phyloP scores from a whole-genome alignment of 2,113 vertebrate species.

The Pelusios castaneus region DNA sequence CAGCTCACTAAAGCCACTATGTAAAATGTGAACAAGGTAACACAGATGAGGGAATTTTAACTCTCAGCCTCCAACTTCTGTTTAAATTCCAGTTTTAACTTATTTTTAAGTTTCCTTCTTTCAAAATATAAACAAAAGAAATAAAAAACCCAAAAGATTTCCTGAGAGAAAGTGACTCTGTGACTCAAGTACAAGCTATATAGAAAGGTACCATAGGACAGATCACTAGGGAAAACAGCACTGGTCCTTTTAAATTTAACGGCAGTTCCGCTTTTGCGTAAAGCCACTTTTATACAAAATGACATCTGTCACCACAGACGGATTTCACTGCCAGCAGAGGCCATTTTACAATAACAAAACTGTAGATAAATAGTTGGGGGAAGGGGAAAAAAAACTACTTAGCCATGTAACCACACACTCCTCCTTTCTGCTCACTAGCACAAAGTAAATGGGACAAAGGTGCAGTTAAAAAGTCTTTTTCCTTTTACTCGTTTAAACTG shows the following conservation, averaged over 20 bases:
- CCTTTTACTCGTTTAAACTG: neutral
- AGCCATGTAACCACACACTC: neutral
- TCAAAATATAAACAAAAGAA: neutral
- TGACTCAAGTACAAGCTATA: neutral
- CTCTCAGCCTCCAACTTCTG: neutral
- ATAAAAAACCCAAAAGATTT: neutral
- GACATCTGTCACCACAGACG: neutral
- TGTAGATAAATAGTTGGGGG: neutral
- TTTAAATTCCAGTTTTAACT: neutral
- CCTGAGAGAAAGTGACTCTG: neutral
- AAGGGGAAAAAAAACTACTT: neutral
- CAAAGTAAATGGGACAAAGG: neutral
- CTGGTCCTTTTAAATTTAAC: neutral
- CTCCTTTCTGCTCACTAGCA: neutral
- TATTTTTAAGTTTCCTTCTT: conserved; percentile 5
- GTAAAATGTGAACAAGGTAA: neutral
- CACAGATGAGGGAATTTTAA: neutral
- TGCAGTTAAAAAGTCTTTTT: neutral
- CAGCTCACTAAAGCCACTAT: neutral
- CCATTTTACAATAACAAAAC: conserved; percentile 2
- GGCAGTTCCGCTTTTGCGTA: neutral
- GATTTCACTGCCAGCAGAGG: conserved; percentile 4
- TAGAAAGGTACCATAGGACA: neutral
- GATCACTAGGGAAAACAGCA: neutral
- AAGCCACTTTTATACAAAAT: neutral